Conservation (phyloP, 2,888 invertebrate genomes). For the Aphidius colemani region DNA sequence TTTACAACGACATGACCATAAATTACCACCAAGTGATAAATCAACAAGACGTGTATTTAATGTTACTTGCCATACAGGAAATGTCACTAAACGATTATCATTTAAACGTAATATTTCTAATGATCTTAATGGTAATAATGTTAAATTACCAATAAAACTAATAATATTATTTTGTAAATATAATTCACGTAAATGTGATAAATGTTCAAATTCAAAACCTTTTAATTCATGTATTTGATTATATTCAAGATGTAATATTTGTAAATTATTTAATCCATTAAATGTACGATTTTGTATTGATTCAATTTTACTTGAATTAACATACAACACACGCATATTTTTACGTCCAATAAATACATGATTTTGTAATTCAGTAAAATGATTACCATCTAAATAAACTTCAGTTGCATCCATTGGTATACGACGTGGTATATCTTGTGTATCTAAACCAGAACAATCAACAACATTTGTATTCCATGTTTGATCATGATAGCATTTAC, state of each 20-base stretch:
- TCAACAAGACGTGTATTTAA: conserved; percentile 73
- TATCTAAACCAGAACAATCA: conserved; percentile 82
- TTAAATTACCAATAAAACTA: conserved; percentile 77
- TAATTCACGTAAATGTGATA: conserved; percentile 78
- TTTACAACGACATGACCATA: conserved; percentile 90
- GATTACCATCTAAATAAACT: conserved; percentile 89
- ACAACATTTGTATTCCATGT: conserved; percentile 92
- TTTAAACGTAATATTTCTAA: conserved; percentile 81
- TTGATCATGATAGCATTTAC: conserved; percentile 93
- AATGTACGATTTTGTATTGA: conserved; percentile 90
- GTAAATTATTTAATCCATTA: conserved; percentile 79
- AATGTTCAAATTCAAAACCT: conserved; percentile 83
- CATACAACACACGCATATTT: conserved; percentile 83
- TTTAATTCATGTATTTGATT: conserved; percentile 80
- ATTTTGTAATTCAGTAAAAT: conserved; percentile 80
- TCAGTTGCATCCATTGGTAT: conserved; percentile 95
- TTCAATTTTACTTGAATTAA: conserved; percentile 84
- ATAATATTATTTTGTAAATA: conserved; percentile 86
- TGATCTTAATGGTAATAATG: conserved; percentile 77
- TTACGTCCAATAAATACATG: conserved; percentile 90
- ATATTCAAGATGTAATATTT: conserved; percentile 82
- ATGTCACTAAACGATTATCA: conserved; percentile 80
- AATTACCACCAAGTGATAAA: conserved; percentile 79
- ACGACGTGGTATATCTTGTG: conserved; percentile 78
- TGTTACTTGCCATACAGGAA: conserved; percentile 76